Percentiles rank a stretch among this genome's conserved stretches.
phyloP scores from a whole-genome alignment of 2,888 invertebrate species.

The Chrysolina haemoptera region DNA sequence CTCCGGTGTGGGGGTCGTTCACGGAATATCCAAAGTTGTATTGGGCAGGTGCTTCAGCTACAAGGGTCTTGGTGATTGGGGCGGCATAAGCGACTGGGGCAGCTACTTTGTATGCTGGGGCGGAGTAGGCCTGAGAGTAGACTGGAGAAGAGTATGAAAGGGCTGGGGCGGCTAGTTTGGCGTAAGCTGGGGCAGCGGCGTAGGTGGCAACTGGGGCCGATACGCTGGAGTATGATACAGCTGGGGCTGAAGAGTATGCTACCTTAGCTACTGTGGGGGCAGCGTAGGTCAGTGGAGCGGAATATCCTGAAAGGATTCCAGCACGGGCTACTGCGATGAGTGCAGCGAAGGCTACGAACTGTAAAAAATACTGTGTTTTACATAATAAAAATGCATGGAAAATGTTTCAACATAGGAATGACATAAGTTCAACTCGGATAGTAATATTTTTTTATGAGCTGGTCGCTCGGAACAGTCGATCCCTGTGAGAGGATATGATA shows the following conservation, averaged over 20 bases:
- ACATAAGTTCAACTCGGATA: neutral
- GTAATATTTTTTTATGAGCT: too few species aligned
- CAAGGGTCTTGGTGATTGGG: slow-evolving; percentile 46
- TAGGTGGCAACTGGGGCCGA: slow-evolving; percentile 59
- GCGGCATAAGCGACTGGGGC: slow-evolving; percentile 43
- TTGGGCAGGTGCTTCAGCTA: slow-evolving; percentile 48
- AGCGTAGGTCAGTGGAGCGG: slow-evolving; percentile 46
- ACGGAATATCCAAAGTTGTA: slow-evolving; percentile 58
- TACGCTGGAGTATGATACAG: slow-evolving; percentile 60
- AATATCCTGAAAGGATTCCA: slow-evolving; percentile 49
- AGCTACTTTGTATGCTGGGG: slow-evolving; percentile 35
- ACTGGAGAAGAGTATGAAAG: neutral
- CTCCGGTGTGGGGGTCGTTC: slow-evolving; percentile 67
- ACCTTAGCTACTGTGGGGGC: slow-evolving; percentile 43
- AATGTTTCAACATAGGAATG: neutral
- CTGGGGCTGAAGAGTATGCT: slow-evolving; percentile 52
- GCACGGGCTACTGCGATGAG: slow-evolving; percentile 56
- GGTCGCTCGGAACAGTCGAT: too few species aligned
- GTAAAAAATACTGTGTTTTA: slow-evolving; percentile 34
- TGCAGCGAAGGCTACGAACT: slow-evolving; percentile 59
- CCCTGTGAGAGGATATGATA: too few species aligned
- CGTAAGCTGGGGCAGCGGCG: slow-evolving; percentile 58
- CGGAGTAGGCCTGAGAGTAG: neutral
- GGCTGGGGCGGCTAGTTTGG: slow-evolving; percentile 63
- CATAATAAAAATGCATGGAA: too few species aligned